These are phyloP conservation scores for Drosophila cardini DNA, from an alignment of 1,140 invertebrate species.

Conservation along the genomic window DNA sequence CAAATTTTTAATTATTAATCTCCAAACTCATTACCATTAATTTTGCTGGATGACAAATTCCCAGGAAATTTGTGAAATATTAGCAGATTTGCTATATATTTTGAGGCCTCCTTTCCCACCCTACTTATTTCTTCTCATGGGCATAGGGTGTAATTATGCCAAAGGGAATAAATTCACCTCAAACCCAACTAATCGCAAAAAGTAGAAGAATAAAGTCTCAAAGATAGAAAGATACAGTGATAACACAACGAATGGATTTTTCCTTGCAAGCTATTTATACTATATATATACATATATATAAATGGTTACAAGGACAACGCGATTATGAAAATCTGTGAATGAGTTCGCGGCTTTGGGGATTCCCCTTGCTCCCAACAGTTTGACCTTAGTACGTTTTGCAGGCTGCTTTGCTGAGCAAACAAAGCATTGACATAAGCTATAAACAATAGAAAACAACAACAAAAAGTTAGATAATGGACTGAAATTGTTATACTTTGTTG, in stretches of 20 bases:
- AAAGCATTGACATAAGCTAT: constrained; percentile 68
- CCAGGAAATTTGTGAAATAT: too few relatives aligned
- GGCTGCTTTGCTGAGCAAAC: constrained; percentile 56
- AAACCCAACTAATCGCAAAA: background rate
- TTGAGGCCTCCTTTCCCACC: background rate
- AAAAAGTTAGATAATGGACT: constrained; percentile 62
- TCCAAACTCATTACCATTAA: too few relatives aligned
- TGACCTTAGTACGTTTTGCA: constrained; percentile 63
- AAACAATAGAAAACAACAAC: constrained; percentile 56
- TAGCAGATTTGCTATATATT: background rate
- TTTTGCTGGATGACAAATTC: too few relatives aligned
- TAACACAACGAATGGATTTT: constrained; percentile 30
- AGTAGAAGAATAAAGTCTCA: constrained; percentile 7
- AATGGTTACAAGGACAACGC: constrained; percentile 74
- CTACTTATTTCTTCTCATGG: background rate
- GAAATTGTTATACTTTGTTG: constrained; percentile 56
- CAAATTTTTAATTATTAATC: too few relatives aligned
- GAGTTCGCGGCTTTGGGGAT: constrained; percentile 38
- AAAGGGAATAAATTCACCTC: constrained; percentile 21
- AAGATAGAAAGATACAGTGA: constrained; percentile 20
- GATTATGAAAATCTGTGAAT: constrained; percentile 65
- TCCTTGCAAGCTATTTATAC: constrained; percentile 45
- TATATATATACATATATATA: too few relatives aligned
- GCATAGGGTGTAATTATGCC: constrained; percentile 7
- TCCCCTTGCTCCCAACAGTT: constrained; percentile 44